Evolutionary conservation across 2,113 vertebrate genomes (phyloP), one percentile per base, ranked within the genome.

Genomic region (Solea solea): DNA sequence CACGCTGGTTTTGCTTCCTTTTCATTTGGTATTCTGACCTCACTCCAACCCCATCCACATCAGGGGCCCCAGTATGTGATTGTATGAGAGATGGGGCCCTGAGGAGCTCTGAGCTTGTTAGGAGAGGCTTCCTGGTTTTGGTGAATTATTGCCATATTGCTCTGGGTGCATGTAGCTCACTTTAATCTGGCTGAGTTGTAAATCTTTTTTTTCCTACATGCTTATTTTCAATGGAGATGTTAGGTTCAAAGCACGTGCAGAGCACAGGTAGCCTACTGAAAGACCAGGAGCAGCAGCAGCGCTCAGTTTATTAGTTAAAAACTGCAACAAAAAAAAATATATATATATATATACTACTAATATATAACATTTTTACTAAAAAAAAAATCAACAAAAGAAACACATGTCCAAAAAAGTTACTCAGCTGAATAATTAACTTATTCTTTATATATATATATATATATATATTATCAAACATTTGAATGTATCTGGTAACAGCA

Each of bases 91-190:
- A 78, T 69, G 84, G 69, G 82, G 78, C 86, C 89, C 80, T 0
- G 71, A 80, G 87, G 87, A 88, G 72, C 80, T 71, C 62, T 28
- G 46, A 0, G 61, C 69, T 50, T 64, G 79, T 81, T 83, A 77
- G 78, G 66, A 42, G 61, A 70, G 42, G 67, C 82, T 85, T 86
- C 76, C 72, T 82, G 80, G 78, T 81, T 73, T 56, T 16, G 9
- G 66, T 87, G 86, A 90, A 90, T 87, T 90, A 88, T 62, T 88
- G 86, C 85, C 85, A 87, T 64, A 84, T 81, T 87, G 74, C 77
- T 62, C 11, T 0, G 49, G 8, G 12, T 0, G 51, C 39, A 63
- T 85, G 76, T 73, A 78, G 65, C 75, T 70, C 61, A 57, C 58
- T 63, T 85, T 76, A 85, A 85, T 74, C 65, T 80, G 65, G 45